Percentiles rank a stretch among this genome's conserved stretches.
phyloP scores from a whole-genome alignment of 2,113 vertebrate species.

The Trematocara marginatum region DNA sequence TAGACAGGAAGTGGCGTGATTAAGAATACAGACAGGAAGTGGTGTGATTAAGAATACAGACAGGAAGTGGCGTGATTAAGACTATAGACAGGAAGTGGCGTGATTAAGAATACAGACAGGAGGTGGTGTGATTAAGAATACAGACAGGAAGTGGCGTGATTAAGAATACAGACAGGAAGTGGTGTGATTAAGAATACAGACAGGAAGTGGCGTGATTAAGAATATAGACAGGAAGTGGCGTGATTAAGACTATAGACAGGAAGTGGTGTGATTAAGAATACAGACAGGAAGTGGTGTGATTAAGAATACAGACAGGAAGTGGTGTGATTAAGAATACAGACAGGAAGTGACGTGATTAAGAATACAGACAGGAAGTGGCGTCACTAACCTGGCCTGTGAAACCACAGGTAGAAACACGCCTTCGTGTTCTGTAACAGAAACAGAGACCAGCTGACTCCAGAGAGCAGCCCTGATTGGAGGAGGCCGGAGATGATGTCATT shows the following conservation, averaged over 20 bases:
- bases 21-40: not conserved
- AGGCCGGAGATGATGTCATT: not conserved
- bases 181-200: not conserved
- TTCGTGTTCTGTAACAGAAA: slow-evolving; percentile 73
- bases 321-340: not conserved
- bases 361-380: not conserved
- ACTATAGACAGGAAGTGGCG: not conserved
- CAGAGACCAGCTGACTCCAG: slow-evolving; percentile 16
- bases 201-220: not conserved
- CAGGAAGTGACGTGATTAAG: not conserved
- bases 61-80: not conserved
- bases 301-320: not conserved
- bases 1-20: not conserved
- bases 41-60: not conserved
- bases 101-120: not conserved
- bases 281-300: not conserved
- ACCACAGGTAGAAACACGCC: slow-evolving; percentile 75
- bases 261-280: not conserved
- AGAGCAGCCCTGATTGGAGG: not conserved
- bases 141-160: not conserved
- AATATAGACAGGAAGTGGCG: not conserved
- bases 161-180: not conserved
- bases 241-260: not conserved
- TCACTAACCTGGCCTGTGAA: slow-evolving; percentile 80
- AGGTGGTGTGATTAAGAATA: not conserved